Percentiles rank a stretch among this genome's conserved stretches.
phyloP scores from a whole-genome alignment of 2,113 vertebrate species.

The Phaethon lepturus region DNA sequence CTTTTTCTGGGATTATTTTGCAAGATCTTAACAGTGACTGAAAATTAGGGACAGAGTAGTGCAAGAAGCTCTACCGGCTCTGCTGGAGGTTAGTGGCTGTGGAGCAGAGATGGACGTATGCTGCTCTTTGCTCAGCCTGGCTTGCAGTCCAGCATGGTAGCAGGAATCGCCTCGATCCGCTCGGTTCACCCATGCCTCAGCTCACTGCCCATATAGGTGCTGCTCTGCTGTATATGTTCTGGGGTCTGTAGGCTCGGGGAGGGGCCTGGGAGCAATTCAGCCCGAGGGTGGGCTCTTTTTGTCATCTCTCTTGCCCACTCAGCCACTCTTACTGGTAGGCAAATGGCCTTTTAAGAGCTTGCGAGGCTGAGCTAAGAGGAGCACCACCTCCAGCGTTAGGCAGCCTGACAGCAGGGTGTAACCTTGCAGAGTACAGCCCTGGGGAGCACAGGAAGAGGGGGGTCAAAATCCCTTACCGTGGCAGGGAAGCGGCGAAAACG shows the following conservation, averaged over 20 bases:
- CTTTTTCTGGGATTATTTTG: slow-evolving; percentile 11
- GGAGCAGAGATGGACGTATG: neutral
- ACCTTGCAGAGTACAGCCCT: neutral
- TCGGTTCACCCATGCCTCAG: neutral
- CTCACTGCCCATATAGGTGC: neutral
- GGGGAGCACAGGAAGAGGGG: neutral
- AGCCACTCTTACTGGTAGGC: neutral
- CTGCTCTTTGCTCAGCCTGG: neutral
- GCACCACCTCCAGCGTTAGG: neutral
- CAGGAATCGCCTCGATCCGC: fast-evolving
- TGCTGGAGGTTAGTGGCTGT: neutral
- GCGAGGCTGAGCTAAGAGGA: neutral
- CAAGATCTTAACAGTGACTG: neutral
- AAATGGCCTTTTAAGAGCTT: slow-evolving; percentile 20
- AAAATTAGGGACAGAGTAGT: neutral
- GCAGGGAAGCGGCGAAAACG: neutral
- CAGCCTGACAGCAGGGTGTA: neutral
- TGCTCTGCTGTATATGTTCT: fast-evolving
- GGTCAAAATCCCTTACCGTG: neutral
- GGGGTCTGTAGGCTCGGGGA: neutral
- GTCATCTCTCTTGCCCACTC: neutral
- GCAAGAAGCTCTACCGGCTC: neutral
- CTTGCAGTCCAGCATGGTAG: neutral
- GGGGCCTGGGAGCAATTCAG: neutral
- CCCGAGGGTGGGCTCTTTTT: neutral